Percentiles rank a stretch among this genome's conserved stretches.
phyloP scores from a whole-genome alignment of 2,888 invertebrate genomes.

The Trachelus stipa region DNA sequence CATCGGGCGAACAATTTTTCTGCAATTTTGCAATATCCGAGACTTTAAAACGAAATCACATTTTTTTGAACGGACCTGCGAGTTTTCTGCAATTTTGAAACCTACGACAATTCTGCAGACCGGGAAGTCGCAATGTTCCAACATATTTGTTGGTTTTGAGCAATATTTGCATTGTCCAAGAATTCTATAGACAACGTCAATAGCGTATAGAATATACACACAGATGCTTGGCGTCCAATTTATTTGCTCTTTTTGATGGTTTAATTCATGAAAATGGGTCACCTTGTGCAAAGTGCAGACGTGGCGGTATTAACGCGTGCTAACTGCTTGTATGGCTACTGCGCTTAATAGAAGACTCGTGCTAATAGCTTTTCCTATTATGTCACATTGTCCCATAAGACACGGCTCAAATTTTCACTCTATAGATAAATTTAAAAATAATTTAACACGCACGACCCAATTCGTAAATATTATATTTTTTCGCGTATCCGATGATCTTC shows the following conservation, averaged over 20 bases:
- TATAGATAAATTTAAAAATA: not conserved
- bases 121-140: not conserved
- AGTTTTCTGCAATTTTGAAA: too few relatives aligned
- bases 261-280: not conserved
- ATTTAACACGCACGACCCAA: not conserved
- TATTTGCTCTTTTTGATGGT: not conserved
- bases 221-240: not conserved
- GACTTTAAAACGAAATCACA: too few relatives aligned
- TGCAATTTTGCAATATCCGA: not conserved
- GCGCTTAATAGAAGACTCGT: not conserved
- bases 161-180: not conserved
- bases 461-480: not conserved
- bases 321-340: not conserved
- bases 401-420: not conserved
- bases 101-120: not conserved
- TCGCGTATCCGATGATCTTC: not conserved
- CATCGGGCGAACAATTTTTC: not conserved
- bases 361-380: not conserved
- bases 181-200: not conserved
- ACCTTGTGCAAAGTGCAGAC: not conserved
- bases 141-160: not conserved
- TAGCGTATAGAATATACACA: not conserved
- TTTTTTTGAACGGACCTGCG: too few relatives aligned
- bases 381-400: not conserved
- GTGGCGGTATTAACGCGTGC: not conserved